These are phyloP conservation scores for Labeo catla DNA, from an alignment of 2,113 vertebrate genomes.

Conservation along the genomic window DNA sequence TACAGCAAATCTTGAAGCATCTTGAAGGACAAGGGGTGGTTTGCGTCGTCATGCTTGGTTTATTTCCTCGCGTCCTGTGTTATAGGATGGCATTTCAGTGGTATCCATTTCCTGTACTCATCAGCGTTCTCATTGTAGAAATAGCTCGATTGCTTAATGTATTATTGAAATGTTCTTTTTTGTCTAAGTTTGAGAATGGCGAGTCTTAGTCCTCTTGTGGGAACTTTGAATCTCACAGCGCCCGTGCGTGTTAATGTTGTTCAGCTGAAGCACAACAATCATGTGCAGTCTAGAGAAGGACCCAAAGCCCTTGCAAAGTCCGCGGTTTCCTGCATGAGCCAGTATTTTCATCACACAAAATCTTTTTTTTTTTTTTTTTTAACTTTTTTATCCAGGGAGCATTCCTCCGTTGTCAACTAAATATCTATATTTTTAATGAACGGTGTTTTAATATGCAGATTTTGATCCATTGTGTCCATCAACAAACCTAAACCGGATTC, in stretches of 20 bases:
- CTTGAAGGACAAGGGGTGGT: conserved; percentile 36
- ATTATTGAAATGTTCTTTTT: neutral
- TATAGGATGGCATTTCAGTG: conserved; percentile 52
- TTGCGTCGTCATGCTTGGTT: conserved; percentile 38
- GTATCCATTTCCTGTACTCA: conserved; percentile 49
- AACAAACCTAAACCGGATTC: neutral
- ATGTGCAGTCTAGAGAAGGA: conserved; percentile 30
- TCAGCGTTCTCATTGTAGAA: conserved; percentile 39
- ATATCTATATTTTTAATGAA: conserved; percentile 25
- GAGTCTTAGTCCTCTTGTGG: conserved; percentile 42
- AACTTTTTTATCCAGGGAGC: neutral
- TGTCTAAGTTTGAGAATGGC: neutral
- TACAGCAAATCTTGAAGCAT: conserved; percentile 28
- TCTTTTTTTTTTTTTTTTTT: neutral
- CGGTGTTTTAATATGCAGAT: conserved; percentile 37
- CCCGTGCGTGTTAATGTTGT: neutral
- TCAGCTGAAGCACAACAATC: conserved; percentile 42
- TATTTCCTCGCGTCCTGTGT: conserved; percentile 18
- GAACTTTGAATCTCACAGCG: conserved; percentile 32
- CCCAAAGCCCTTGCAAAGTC: conserved; percentile 10
- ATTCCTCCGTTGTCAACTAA: conserved; percentile 18
- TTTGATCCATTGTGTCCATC: neutral
- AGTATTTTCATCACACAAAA: conserved; percentile 46
- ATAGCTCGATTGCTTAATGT: conserved; percentile 49
- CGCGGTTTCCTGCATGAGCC: conserved; percentile 38